Conservation (phyloP, 2,113 vertebrate species). For the Megaleporinus macrocephalus region DNA sequence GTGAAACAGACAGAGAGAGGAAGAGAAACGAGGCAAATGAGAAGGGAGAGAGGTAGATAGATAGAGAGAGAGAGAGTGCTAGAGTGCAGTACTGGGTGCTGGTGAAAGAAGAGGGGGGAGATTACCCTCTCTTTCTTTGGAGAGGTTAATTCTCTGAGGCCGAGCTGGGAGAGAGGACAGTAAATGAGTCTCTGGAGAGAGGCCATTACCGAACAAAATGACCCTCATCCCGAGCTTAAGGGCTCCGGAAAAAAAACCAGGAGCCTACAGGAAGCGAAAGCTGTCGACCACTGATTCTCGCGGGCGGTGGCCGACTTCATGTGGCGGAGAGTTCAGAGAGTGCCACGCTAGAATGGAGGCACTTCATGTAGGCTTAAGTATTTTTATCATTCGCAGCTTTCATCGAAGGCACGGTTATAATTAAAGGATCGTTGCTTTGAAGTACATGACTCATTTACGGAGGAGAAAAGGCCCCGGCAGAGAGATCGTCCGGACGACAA, state of each 20-base stretch:
- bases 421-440: not conserved
- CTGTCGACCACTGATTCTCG: not conserved
- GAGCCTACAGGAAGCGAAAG: not conserved
- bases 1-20: not conserved
- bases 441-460: not conserved
- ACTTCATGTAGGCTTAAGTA: not conserved
- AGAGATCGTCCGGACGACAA: conserved; percentile 10
- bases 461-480: not conserved
- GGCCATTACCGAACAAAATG: conserved; percentile 54
- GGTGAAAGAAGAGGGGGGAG: conserved; percentile 3
- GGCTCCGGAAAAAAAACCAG: conserved; percentile 17
- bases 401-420: not conserved
- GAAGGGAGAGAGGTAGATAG: not conserved
- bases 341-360: not conserved
- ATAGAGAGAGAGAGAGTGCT: not conserved
- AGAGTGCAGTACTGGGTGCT: conserved; percentile 25
- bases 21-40: conserved; percentile 6
- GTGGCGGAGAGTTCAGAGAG: conserved; percentile 1
- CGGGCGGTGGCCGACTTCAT: not conserved
- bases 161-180: conserved; percentile 33
- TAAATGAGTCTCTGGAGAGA: conserved; percentile 57
- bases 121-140: conserved; percentile 44
- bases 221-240: conserved; percentile 44
- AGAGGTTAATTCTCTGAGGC: conserved; percentile 56
- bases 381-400: conserved; percentile 7